A percentile compares a stretch with the other conserved stretches of the same genome.
Evolutionary conservation across 2,888 invertebrate genomes (phyloP).

Genomic region (Acleris literana): DNA sequence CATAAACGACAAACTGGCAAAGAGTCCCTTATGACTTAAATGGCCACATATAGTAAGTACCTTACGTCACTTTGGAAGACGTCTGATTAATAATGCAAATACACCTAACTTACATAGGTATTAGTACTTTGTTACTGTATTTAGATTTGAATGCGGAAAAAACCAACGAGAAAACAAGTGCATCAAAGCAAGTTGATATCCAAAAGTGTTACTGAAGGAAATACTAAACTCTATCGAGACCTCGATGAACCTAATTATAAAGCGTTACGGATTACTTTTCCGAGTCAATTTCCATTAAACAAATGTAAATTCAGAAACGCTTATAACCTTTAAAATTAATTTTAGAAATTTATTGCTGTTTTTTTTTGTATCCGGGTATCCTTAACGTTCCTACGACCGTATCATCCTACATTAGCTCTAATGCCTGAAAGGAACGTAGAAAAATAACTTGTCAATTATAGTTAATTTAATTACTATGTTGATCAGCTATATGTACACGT

Average conservation of each 20-base stretch:
- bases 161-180: slow-evolving; percentile 56
- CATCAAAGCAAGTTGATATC: slow-evolving; percentile 59
- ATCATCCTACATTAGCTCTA: slow-evolving; percentile 58
- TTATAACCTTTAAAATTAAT: slow-evolving; percentile 28
- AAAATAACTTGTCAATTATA: slow-evolving; percentile 81
- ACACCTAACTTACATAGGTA: slow-evolving; percentile 72
- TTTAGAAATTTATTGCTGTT: slow-evolving; percentile 28
- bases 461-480: slow-evolving; percentile 80
- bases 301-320: slow-evolving; percentile 56
- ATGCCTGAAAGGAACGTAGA: slow-evolving; percentile 77
- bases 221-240: slow-evolving; percentile 68
- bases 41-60: slow-evolving; percentile 38
- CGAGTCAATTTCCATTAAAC: slow-evolving; percentile 63
- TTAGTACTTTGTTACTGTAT: slow-evolving; percentile 54
- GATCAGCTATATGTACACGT: slow-evolving; percentile 81
- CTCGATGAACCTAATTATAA: slow-evolving; percentile 82
- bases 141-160: slow-evolving; percentile 50
- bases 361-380: slow-evolving; percentile 31
- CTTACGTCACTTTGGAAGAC: slow-evolving; percentile 83
- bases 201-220: slow-evolving; percentile 64
- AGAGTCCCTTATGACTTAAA: no score
- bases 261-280: slow-evolving; percentile 77
- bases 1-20: no score
- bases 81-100: slow-evolving; percentile 79
- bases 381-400: slow-evolving; percentile 49